These are phyloP conservation scores for Sebastes cheni DNA, from an alignment of 2,797 vertebrate species.

Conservation along the genomic window DNA sequence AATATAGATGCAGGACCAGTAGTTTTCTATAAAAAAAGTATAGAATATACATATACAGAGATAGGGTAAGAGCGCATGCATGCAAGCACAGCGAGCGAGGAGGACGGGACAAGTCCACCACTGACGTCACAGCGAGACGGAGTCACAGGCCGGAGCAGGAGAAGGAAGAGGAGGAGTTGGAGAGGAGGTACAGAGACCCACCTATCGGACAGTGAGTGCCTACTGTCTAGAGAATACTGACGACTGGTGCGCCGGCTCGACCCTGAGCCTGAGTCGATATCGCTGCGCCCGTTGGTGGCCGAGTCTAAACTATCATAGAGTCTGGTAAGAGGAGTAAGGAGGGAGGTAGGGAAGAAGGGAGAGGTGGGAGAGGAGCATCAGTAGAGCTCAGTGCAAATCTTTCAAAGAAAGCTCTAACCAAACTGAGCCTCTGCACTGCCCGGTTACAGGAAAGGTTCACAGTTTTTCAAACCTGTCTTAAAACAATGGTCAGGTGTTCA, in stretches of 20 bases:
- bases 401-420: conserved; percentile 61
- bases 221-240: conserved; percentile 95
- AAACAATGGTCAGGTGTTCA: not conserved
- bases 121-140: conserved; percentile 87
- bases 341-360: conserved; percentile 77
- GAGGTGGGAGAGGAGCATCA: conserved; percentile 85
- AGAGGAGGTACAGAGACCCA: conserved; percentile 84
- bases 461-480: conserved; percentile 1
- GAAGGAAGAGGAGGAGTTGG: conserved; percentile 63
- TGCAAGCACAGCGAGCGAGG: conserved; percentile 86
- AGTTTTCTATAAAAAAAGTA: conserved; percentile 37
- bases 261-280: conserved; percentile 94
- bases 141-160: conserved; percentile 85
- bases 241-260: conserved; percentile 92
- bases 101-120: conserved; percentile 86
- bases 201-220: conserved; percentile 92
- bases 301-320: conserved; percentile 95
- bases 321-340: conserved; percentile 86
- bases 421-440: conserved; percentile 36
- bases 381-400: conserved; percentile 74
- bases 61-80: conserved; percentile 84
- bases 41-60: conserved; percentile 67
- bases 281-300: conserved; percentile 92
- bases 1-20: conserved; percentile 60
- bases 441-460: conserved; percentile 4